These are phyloP conservation scores for Pygoscelis antarcticus DNA, from an alignment of 2,113 vertebrate genomes.

Conservation along the genomic window DNA sequence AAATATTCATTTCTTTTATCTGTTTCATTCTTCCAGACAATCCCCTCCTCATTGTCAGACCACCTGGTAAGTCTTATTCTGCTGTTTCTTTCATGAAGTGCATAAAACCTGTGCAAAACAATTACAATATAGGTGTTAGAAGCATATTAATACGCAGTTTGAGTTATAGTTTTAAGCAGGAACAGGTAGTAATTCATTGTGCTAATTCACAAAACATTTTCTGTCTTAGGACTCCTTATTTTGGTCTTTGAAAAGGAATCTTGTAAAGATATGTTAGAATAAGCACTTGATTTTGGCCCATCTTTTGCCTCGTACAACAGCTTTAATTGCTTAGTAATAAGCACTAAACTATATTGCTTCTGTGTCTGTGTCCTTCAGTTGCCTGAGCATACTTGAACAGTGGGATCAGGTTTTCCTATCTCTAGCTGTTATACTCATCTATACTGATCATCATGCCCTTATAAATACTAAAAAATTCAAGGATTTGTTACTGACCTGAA, in stretches of 20 bases:
- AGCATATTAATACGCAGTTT: not conserved
- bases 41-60: slow-evolving; percentile 86
- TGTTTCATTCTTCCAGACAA: slow-evolving; percentile 73
- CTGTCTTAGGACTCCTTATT: not conserved
- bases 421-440: not conserved
- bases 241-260: not conserved
- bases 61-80: slow-evolving; percentile 85
- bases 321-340: not conserved
- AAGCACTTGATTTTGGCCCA: not conserved
- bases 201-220: not conserved
- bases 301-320: not conserved
- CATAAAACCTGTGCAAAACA: not conserved
- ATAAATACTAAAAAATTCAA: not conserved
- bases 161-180: not conserved
- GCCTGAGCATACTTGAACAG: not conserved
- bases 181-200: not conserved
- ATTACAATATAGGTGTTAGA: not conserved
- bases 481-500: not conserved
- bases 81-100: not conserved
- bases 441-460: not conserved
- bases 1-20: slow-evolving; percentile 5
- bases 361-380: not conserved
- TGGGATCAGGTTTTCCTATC: not conserved
- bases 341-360: not conserved
- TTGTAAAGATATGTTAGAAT: not conserved